Evolutionary conservation across 2,113 vertebrate genomes (phyloP), one percentile per base, ranked within the genome.

Genomic region (Chlorodrepanis virens): DNA sequence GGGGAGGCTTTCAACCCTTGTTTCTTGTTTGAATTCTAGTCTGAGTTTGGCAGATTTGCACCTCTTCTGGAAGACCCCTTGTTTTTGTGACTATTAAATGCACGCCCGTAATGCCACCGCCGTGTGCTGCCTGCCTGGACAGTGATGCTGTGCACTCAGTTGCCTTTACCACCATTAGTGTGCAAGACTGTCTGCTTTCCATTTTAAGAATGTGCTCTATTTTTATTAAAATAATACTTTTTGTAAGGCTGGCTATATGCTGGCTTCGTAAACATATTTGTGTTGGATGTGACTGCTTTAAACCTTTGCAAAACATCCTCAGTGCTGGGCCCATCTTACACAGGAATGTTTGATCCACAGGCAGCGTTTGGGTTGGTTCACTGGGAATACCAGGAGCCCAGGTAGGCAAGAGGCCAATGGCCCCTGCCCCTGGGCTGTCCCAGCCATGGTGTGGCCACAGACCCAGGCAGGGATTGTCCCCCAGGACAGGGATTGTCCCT

Each of bases 211-310:
- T 74, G 76, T 69, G 79, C 91, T 96, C 93, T 92, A 90, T 94
- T 92, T 96, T 96, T 93, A 96, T 96, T 90, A 95, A 96, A 97
- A 96, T 28, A 49, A 24, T n/a, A 44, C 50, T 80, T 93, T 95
- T 93, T 40, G 35, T 88, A 83, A 81, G 89, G 91, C 83, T 92
- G 57, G 50, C 50, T 71, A 65, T 19, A 39, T 33, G 33, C 89
- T 75, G 29, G 44, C 39, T 83, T 60, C 29, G 11, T 74, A 65
- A 80, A n/a, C 4, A 9, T 57, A 17, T 44, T 50, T 65, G 68
- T 29, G 14, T 63, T 53, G 92, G 81, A 63, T 71, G 83, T 76
- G 45, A 28, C 28, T 57, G 91, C 57, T 87, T 53, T 71, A 63
- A 53, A 82, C 57, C 65, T 93, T 29, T 79, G n/a, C 63, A 14